Conservation (phyloP, 2,797 vertebrate genomes). For the Myotis pilosus region DNA sequence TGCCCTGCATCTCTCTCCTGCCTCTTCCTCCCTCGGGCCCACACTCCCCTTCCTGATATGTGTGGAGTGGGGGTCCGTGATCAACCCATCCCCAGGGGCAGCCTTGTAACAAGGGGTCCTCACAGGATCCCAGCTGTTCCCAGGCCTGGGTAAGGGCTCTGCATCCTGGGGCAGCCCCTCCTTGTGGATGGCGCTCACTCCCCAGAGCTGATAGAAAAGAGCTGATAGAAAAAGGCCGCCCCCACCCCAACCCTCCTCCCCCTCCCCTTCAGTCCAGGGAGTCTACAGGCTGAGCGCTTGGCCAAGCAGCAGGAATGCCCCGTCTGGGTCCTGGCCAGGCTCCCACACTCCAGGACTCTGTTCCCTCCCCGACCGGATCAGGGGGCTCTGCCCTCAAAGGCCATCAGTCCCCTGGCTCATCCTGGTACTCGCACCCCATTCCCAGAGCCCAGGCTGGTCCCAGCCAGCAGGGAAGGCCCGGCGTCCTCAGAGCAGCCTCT, state of each 20-base stretch:
- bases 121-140: background rate
- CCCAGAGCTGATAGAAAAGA: background rate
- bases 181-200: background rate
- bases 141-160: background rate
- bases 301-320: constrained; percentile 73
- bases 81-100: background rate
- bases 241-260: background rate
- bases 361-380: background rate
- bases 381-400: background rate
- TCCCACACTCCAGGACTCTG: constrained; percentile 41
- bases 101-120: background rate
- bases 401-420: background rate
- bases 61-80: background rate
- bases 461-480: background rate
- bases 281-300: constrained; percentile 61
- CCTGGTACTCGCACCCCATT: background rate
- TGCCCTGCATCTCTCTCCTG: background rate
- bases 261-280: constrained; percentile 26
- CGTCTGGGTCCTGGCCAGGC: constrained; percentile 55
- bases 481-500: background rate
- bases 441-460: background rate
- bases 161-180: background rate
- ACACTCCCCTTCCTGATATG: background rate
- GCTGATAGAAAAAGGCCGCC: background rate
- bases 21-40: background rate